Base-by-base conservation (phyloP, 1,140 invertebrate species). In the Idris sp. region DNA sequence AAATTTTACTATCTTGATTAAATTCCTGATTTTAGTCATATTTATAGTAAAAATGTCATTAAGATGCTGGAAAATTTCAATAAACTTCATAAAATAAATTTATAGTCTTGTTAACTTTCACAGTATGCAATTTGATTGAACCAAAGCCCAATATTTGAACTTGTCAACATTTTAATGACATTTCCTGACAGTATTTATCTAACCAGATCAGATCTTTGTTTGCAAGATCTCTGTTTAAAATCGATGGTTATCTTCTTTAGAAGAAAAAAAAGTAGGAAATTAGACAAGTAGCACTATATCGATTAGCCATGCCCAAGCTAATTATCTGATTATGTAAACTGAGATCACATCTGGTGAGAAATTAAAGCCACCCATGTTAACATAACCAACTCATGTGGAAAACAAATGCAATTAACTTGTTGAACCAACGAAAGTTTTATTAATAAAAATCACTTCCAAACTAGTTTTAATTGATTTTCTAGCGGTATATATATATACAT, bases 111-210 rank as follows among this genome's bases (percentile, higher is more conserved):
- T 22, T 6, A 6, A 22, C 19, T 22, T 18, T 8, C 28, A 2
- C 28, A 48, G 5, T 11, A 61, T 61, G 33, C 31, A 14, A 49
- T 49, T 49, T 48, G 43, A 61, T 49, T 40, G 46, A 40, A 19
- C 22, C 25, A 62, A 33, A 43, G 33, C 44, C 36, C 44, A 64
- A 64, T 53, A 64, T 64, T 64, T 53, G 38, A 16, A 30, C 59
- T 16, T 25, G 31, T 61, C 43, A 41, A 44, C 28, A 30, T 13
- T 36, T 25, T 11, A 53, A 38, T 18, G 22, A 28, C 18, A 46
- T 30, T 35, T 36, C 35, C 58, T 41, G 58, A 30, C 16, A 40
- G 8, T 40, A 61, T 61, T 25, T 49, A 15, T 49, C 19, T 28
- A 36, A 11, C 19, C 31, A 51, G 14, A 26, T 40, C 35, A 41